Evolutionary conservation across 2,888 invertebrate species (phyloP), one percentile per base, ranked within the genome.

Genomic region (Dryomyza anilis): DNA sequence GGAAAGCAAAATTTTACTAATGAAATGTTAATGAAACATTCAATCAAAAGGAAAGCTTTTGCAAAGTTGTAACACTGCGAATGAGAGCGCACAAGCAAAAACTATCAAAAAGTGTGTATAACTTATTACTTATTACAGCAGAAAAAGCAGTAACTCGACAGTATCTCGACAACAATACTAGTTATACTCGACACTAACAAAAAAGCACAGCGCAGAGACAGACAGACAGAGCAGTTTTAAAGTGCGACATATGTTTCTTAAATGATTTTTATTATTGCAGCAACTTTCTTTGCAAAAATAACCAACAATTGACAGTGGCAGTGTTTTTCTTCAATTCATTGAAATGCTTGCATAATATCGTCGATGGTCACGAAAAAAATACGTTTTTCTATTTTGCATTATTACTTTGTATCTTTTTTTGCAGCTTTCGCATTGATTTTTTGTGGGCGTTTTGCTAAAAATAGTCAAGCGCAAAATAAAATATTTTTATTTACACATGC

Each of bases 371-470:
- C 3, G 21, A 33, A 59, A 5, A 59, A 21, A 59, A 59, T 33
- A 59, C 21, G 19, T 46, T 10, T 48, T 16, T 59, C 19, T 39
- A 23, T 58, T 19, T 29, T 58, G 23, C 5, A 58, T 30, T 23
- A 16, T 36, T 12, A 56, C 39, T 36, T 56, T 21, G 12, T 29
- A 27, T 19, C 12, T 10, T 43, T 12, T 56, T 43, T 56, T 23
- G 1, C 23, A 6, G 45, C 30, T 29, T 30, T 36, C 19, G 14
- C 27, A 12, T n/a, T 33, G 12, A 19, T 53, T 29, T n/a, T 53
- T 58, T 46, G 58, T 58, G 27, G 58, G 58, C 58, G 58, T 58
- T 29, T 16, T 58, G 29, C 36, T 55, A 19, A 50, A 50, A 50
- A 50, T 50, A 23, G 36, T 30, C 6, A 53, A 50, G 25, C 1